phyloP scores from a whole-genome alignment of 1,140 invertebrate species.

The Drosophila melanogaster region DNA sequence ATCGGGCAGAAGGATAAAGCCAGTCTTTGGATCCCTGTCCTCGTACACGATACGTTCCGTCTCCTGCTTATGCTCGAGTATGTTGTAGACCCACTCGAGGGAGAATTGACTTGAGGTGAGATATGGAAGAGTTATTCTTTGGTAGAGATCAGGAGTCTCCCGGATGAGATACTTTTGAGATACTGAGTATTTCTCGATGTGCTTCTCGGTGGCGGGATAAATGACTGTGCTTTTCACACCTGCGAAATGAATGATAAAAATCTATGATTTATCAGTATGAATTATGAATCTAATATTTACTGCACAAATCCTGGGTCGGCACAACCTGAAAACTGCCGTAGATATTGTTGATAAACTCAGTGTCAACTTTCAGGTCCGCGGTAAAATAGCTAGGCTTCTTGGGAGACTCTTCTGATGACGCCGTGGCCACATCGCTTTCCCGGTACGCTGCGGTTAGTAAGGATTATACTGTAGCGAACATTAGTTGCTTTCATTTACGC shows the following conservation, averaged over 20 bases:
- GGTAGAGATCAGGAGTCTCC: conserved; percentile 94
- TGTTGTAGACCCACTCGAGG: conserved; percentile 98
- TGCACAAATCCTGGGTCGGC: conserved; percentile 88
- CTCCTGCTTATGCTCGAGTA: conserved; percentile 95
- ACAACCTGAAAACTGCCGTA: conserved; percentile 93
- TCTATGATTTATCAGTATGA: background rate
- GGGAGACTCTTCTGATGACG: conserved; percentile 84
- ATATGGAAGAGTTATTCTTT: conserved; percentile 91
- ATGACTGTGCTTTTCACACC: conserved; percentile 94
- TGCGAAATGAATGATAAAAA: conserved; percentile 84
- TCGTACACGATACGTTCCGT: conserved; percentile 94
- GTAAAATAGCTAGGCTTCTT: conserved; percentile 84
- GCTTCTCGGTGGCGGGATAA: conserved; percentile 96
- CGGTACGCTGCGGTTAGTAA: conserved; percentile 87
- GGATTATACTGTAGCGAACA: background rate
- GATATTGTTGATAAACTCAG: conserved; percentile 93
- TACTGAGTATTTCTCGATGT: conserved; percentile 93
- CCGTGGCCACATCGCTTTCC: conserved; percentile 84
- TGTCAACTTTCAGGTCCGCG: conserved; percentile 87
- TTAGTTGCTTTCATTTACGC: background rate
- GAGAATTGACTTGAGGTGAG: conserved; percentile 89
- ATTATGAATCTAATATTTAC: conserved; percentile 84
- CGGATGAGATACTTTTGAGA: conserved; percentile 90
- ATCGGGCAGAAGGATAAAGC: conserved; percentile 96
- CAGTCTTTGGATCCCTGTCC: conserved; percentile 91